Base-by-base conservation (phyloP, 1,140 invertebrate genomes). In the Drosophila triauraria region DNA sequence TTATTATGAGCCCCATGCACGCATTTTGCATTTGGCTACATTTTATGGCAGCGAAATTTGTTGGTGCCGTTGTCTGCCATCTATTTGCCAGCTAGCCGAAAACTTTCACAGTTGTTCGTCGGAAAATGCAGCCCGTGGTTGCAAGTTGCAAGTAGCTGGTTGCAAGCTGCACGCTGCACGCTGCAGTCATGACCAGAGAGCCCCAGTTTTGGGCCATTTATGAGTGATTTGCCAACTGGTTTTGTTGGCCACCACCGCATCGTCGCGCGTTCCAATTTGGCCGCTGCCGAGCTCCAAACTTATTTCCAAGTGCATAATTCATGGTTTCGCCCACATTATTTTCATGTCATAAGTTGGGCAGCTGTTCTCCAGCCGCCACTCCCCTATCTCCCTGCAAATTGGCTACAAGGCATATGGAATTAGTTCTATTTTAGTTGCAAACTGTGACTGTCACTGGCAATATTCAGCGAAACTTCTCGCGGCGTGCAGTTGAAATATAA, bases 221-320 rank as follows among this genome's bases (percentile, higher is more conserved):
- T 90, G 86, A 90, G 75, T 91, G 85, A 90, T 90, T 90, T 90
- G 82, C 78, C 77, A 75, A 72, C 80, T 81, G 84, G 72, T 74
- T 83, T 88, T 67, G 76, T 61, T 65, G 57, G 48, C 69, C 64
- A 46, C 50, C 58, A 50, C 50, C 58, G 64, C 68, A 82, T 77
- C 82, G 74, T 74, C 75, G 64, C 62, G 80, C 75, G 80, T 56
- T 81, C 80, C 81, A 81, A 85, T 90, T 88, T 85, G 27, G 46
- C 64, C 35, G 69, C 67, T 58, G 62, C 61, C 62, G 70, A 72
- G 82, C 61, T 77, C 62, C 64, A 85, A 90, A 90, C 85, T 90
- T 90, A 91, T 91, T 85, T 82, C 68, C 75, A 90, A 90, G 85
- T 90, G 81, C 85, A 90, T 90, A 90, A 90, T 90, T 90, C 85